Base-by-base conservation (phyloP, 92 coral and sea anemone genomes). In the Epizoanthus rinbou region DNA sequence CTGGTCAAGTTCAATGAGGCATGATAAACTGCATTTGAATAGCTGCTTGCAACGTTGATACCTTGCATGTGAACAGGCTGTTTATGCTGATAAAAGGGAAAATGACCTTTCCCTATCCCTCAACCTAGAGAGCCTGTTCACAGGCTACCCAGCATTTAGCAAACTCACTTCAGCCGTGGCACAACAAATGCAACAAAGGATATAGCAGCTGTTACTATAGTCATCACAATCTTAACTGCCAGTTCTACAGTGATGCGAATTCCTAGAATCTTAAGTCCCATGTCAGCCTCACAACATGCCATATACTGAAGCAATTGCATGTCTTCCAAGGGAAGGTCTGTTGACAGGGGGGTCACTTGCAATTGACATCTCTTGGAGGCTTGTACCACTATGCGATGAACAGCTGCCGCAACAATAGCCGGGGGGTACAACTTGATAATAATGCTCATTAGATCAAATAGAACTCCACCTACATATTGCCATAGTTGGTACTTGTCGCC, bases 241-340 rank as follows among this genome's bases (percentile, higher is more conserved):
- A 88, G 64, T 75, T 90, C 85, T 16, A 90, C 94, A 19, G 94
- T 90, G 79, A 90, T 90, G 21, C 89, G 82, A 80, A 91, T 88
- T 75, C 94, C 92, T 14, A 91, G 76, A 81, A 91, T 88, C 47
- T 91, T 91, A 19, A 91, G 89, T 24, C 94, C 94, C 85, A 88
- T 87, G 59, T 90, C 91, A 6, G 84, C 52, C 80, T 90, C 94
- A 35, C 91, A 80, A 65, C 65, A 84, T 9, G 82, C 80, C 65
- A 88, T 69, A 53, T 80, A 88, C 74, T 91, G 92, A 54, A 85
- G 89, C n/a, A 91, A 63, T 68, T 81, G 94, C 86, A 91, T 74
- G 22, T 91, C 92, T 65, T 91, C 88, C 3, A 63, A 1, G 56
- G 94, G 94, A 13, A 91, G 90, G 13, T 86, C 56, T 47, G 72